A percentile compares a stretch with the other conserved stretches of the same genome.
Conservation (phyloP, 92 coral and sea anemone genomes). For the Galaxea fascicularis region DNA sequence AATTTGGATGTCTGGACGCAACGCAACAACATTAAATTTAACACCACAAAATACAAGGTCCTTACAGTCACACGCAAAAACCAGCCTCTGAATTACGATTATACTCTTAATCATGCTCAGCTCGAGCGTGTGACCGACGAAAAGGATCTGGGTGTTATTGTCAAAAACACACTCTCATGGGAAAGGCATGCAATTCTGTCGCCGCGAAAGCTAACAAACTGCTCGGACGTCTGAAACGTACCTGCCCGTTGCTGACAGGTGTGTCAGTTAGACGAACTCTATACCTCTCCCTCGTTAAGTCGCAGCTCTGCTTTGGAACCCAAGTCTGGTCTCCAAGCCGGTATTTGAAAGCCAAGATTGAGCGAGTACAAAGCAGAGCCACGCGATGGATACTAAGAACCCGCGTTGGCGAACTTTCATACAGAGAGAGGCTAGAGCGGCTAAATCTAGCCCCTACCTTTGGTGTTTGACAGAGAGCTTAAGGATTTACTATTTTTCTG, state of each 20-base stretch:
- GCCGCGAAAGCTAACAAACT: conserved; percentile 8
- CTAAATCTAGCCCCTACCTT: too few species aligned
- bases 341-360: too few species aligned
- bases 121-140: conserved; percentile 43
- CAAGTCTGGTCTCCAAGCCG: conserved; percentile 29
- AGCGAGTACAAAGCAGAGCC: too few species aligned
- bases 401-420: conserved; percentile 12
- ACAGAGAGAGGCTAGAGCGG: conserved; percentile 12
- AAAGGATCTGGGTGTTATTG: conserved; percentile 29
- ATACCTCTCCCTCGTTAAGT: not conserved
- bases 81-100: conserved; percentile 17
- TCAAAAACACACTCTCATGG: conserved; percentile 8
- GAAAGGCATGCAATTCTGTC: not conserved
- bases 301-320: conserved; percentile 18
- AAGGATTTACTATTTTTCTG: not conserved
- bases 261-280: too few species aligned
- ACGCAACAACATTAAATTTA: conserved; percentile 46
- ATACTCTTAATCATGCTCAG: conserved; percentile 19
- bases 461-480: conserved; percentile 42
- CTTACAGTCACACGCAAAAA: conserved; percentile 44
- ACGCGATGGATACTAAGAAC: not conserved
- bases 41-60: conserved; percentile 59
- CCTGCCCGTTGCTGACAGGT: conserved; percentile 33
- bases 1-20: conserved; percentile 28
- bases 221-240: conserved; percentile 19